A percentile compares a stretch with the other conserved stretches of the same genome.
phyloP scores from a whole-genome alignment of 2,888 invertebrate species.

The Fragum whitleyi region DNA sequence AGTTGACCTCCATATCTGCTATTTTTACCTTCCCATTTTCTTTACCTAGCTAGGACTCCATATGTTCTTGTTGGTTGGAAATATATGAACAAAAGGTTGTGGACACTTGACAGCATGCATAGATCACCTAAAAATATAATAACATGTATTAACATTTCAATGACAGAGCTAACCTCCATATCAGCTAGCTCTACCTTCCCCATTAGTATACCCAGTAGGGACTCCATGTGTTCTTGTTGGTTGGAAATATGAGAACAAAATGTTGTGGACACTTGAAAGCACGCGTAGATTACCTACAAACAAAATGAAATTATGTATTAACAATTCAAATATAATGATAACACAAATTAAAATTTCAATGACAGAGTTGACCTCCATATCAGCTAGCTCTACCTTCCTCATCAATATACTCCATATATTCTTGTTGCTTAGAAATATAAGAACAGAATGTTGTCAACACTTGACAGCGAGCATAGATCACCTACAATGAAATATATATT shows the following conservation, averaged over 20 bases:
- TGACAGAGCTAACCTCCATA: constrained; percentile 83
- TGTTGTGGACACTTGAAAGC: constrained; percentile 78
- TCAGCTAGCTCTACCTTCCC: constrained; percentile 83
- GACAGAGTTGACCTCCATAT: constrained; percentile 84
- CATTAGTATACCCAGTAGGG: constrained; percentile 79
- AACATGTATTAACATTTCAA: constrained; percentile 82
- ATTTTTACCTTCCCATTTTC: constrained; percentile 83
- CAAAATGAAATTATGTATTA: constrained; percentile 82
- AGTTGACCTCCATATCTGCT: constrained; percentile 83
- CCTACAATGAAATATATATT: too few species aligned
- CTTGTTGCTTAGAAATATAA: constrained; percentile 74
- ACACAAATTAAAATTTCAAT: constrained; percentile 83
- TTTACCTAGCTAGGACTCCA: constrained; percentile 79
- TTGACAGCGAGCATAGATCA: constrained; percentile 82
- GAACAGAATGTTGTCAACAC: constrained; percentile 77
- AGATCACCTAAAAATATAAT: constrained; percentile 80
- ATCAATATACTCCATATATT: constrained; percentile 81
- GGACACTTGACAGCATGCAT: constrained; percentile 81
- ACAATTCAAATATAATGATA: constrained; percentile 82
- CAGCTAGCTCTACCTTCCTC: constrained; percentile 83
- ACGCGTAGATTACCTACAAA: constrained; percentile 81
- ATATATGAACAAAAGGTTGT: constrained; percentile 77
- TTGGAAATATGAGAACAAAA: constrained; percentile 79
- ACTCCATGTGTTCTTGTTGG: constrained; percentile 77
- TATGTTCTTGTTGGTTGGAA: constrained; percentile 74